A percentile compares a stretch with the other conserved stretches of the same genome.
phyloP scores from a whole-genome alignment of 30 jellyfish, hydroid and myxozoan species.

The Haliclystus octoradiatus region DNA sequence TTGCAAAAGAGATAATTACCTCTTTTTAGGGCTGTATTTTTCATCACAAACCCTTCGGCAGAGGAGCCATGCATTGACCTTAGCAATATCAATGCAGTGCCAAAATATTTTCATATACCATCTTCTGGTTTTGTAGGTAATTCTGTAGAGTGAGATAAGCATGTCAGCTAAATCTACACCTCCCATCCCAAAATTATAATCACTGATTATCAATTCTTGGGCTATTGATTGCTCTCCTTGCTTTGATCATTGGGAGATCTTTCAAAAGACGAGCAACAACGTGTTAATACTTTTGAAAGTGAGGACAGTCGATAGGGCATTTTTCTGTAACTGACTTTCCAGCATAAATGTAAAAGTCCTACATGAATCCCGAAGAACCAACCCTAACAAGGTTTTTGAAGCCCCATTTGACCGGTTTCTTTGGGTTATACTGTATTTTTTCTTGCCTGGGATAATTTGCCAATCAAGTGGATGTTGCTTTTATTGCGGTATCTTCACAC shows the following conservation, averaged over 20 bases:
- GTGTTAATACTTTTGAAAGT: slow-evolving; percentile 34
- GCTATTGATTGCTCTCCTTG: slow-evolving; percentile 7
- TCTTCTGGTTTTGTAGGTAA: slow-evolving; percentile 24
- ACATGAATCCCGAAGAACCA: slow-evolving; percentile 55
- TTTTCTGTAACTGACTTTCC: slow-evolving; percentile 8
- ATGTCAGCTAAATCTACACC: slow-evolving; percentile 56
- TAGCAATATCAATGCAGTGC: slow-evolving; percentile 42
- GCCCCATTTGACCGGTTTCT: slow-evolving; percentile 21
- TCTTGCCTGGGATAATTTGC: slow-evolving; percentile 36
- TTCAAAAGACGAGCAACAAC: slow-evolving; percentile 51
- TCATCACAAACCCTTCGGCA: not conserved
- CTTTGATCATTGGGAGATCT: slow-evolving; percentile 30
- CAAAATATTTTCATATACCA: slow-evolving; percentile 55
- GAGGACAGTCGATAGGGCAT: slow-evolving; percentile 5
- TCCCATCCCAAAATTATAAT: slow-evolving; percentile 46
- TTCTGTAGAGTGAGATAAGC: slow-evolving; percentile 42
- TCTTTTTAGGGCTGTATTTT: not conserved
- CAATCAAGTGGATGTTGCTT: slow-evolving; percentile 37
- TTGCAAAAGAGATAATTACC: not conserved
- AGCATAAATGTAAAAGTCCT: slow-evolving; percentile 32
- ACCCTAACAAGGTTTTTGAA: slow-evolving; percentile 46
- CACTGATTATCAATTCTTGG: slow-evolving; percentile 20
- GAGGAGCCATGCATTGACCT: slow-evolving; percentile 20
- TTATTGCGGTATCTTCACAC: slow-evolving; percentile 33
- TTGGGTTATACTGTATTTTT: slow-evolving; percentile 27